Percentiles rank a stretch among this genome's conserved stretches.
These are phyloP conservation scores for Tinea semifulvella DNA, from an alignment of 2,888 invertebrate genomes.

Conservation along the genomic window DNA sequence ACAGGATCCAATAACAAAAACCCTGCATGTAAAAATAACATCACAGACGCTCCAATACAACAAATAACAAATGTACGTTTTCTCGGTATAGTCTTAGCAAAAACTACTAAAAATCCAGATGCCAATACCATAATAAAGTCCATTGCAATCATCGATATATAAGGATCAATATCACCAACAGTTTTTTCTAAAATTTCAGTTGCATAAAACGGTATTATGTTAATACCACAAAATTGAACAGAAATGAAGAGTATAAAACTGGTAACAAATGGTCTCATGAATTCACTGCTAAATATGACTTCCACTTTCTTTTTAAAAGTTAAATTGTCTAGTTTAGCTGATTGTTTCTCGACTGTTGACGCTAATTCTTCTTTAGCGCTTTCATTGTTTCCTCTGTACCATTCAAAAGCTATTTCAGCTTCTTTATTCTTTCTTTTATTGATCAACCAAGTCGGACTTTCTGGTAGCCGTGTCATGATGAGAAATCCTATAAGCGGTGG, in stretches of 20 bases:
- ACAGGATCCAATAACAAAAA: conserved; percentile 26
- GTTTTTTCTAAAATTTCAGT: conserved; percentile 31
- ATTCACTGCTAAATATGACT: conserved; percentile 27
- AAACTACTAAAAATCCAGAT: conserved; percentile 23
- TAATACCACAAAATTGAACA: conserved; percentile 33
- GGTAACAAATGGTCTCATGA: conserved; percentile 26
- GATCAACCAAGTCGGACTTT: conserved; percentile 40
- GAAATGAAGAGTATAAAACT: conserved; percentile 26
- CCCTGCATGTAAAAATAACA: conserved; percentile 25
- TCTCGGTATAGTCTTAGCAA: conserved; percentile 28
- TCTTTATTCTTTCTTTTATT: conserved; percentile 30
- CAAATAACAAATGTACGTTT: conserved; percentile 26
- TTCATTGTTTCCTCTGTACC: conserved; percentile 31
- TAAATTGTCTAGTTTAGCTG: conserved; percentile 21
- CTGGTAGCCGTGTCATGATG: conserved; percentile 29
- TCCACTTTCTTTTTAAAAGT: conserved; percentile 22
- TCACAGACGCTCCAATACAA: conserved; percentile 24
- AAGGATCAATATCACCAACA: conserved; percentile 27
- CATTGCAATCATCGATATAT: conserved; percentile 30
- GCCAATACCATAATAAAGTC: conserved; percentile 29
- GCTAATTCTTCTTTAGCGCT: conserved; percentile 29
- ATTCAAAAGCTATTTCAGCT: conserved; percentile 28
- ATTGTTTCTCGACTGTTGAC: conserved; percentile 25
- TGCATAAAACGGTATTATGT: conserved; percentile 34
- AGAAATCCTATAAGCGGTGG: conserved; percentile 27